phyloP scores from a whole-genome alignment of 2,888 invertebrate species.

The Sarcophaga subvicina region DNA sequence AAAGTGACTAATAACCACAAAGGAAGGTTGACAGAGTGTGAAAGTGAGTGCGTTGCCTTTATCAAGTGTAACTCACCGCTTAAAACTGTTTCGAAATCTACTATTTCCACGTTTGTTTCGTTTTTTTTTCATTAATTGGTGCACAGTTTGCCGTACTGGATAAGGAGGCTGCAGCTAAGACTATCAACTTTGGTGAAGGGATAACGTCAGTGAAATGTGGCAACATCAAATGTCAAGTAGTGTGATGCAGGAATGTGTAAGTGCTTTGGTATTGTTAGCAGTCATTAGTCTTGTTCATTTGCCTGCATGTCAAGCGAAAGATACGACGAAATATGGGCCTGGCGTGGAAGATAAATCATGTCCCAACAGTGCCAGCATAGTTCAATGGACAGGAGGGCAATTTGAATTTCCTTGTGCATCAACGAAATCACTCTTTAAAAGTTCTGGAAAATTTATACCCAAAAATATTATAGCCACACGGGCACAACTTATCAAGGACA shows the following conservation, averaged over 20 bases:
- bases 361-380: conserved; percentile 71
- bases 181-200: no score
- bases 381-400: conserved; percentile 82
- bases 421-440: conserved; percentile 84
- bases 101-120: neutral
- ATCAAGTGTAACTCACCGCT: neutral
- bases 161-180: neutral
- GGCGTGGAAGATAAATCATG: conserved; percentile 76
- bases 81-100: neutral
- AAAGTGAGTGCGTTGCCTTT: neutral
- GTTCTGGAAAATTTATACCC: conserved; percentile 83
- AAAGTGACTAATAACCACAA: conserved; percentile 13
- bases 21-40: neutral
- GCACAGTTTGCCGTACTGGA: neutral
- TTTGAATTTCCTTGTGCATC: conserved; percentile 83
- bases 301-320: conserved; percentile 65
- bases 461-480: conserved; percentile 85
- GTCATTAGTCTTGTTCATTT: neutral
- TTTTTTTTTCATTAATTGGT: neutral
- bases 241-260: conserved; percentile 1
- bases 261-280: neutral
- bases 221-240: neutral
- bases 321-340: conserved; percentile 78
- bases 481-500: conserved; percentile 84
- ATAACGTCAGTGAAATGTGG: neutral